Evolutionary conservation across 2,888 invertebrate species (phyloP).

Genomic region (Hemicrepidius hirtus): DNA sequence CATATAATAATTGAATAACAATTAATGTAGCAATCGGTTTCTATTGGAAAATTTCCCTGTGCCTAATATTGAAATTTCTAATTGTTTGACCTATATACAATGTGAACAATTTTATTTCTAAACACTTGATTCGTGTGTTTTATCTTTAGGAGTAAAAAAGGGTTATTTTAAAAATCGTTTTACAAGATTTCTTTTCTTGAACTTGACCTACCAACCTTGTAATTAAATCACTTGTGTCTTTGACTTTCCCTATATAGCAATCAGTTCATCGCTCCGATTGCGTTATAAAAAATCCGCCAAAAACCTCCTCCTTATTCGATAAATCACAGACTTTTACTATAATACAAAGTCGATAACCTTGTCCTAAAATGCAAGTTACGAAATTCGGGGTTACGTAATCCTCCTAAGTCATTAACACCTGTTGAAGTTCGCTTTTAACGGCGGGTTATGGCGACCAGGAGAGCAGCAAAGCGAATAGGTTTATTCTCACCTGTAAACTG

Average conservation of each 20-base stretch:
- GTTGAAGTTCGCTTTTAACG: slow-evolving; percentile 70
- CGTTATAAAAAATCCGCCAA: not conserved
- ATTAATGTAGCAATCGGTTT: no score
- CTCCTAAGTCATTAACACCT: slow-evolving; percentile 65
- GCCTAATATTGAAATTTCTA: no score
- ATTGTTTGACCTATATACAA: no score
- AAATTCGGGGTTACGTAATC: slow-evolving; percentile 37
- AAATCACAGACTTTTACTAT: not conserved
- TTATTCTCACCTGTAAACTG: slow-evolving; percentile 14
- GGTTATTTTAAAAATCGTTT: no score
- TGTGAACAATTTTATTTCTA: no score
- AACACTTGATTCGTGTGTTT: no score
- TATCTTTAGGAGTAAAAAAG: no score
- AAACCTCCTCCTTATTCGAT: not conserved
- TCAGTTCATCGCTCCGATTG: not conserved
- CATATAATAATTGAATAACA: no score
- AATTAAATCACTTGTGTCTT: not conserved
- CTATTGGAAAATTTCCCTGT: no score
- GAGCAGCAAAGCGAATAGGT: slow-evolving; percentile 55
- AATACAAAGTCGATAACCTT: slow-evolving; percentile 25
- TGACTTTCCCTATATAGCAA: slow-evolving; percentile 6
- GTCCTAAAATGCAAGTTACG: slow-evolving; percentile 3
- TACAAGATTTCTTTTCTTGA: not conserved
- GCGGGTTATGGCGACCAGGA: slow-evolving; percentile 64
- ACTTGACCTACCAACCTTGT: slow-evolving; percentile 2